Base-by-base conservation (phyloP, 2,113 vertebrate genomes). In the Naja naja region DNA sequence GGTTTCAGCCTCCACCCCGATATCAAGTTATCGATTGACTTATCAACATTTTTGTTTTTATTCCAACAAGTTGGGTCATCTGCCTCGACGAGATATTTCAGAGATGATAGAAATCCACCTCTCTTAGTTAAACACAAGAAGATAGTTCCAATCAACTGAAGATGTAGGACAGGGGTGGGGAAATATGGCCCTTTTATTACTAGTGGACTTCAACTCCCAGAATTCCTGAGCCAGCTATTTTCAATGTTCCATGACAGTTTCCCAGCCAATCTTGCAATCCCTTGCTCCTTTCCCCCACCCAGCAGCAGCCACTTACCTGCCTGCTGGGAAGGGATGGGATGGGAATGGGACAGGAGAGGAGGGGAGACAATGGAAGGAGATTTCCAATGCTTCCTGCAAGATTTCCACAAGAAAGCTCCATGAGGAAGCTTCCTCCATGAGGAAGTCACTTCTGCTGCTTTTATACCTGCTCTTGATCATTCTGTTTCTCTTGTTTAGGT, bases 1-100 rank as follows among this genome's bases (percentile, higher is more conserved):
- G 87, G 85, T 54, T 94, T 74, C 58, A 94, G 88, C 27, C 64
- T 88, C 89, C 91, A 93, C 92, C 93, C 53, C 11, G 1, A 88
- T 34, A 34, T 34, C n/a, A n/a, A 88, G 20, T 88, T 30, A 16
- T 60, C 23, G 5, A 55, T 22, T 88, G 8, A 53, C 56, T 47
- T 27, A 14, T 87, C 12, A 52, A 23, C 27, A 52, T 49, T 56
- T 56, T 56, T 56, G 55, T 47, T 25, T 49, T 25, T 87, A 52
- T 23, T 52, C 23, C 9, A 34, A 18, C 22, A 89, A 56, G 5
- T 10, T 16, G 47, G 9, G 18, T 23, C 45, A 47, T 34, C 87
- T 88, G 52, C 87, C 52, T 54, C 34, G 34, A 27, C 4, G 14
- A 69, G 18, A 34, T 10, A 16, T 49, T 30, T 69, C 34, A 60